phyloP scores from a whole-genome alignment of 2,888 invertebrate species.

The Linyphia triangularis region DNA sequence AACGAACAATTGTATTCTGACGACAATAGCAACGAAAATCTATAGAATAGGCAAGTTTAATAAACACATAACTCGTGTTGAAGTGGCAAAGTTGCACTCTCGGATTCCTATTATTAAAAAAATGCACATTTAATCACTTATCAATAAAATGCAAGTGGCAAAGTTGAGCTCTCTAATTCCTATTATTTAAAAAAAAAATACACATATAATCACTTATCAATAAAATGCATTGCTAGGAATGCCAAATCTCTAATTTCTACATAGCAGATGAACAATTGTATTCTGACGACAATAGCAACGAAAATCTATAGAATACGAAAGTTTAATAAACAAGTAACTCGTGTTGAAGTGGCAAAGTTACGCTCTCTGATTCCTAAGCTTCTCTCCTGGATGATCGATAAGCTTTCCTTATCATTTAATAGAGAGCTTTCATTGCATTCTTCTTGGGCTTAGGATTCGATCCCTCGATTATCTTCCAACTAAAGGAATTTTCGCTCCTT shows the following conservation, averaged over 20 bases:
- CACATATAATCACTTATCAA: too few species aligned
- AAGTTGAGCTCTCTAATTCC: too few species aligned
- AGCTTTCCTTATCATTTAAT: not conserved
- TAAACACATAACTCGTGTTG: not conserved
- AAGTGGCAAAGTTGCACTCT: not conserved
- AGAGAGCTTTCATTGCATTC: not conserved
- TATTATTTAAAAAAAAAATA: too few species aligned
- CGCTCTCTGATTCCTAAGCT: slow-evolving; percentile 3
- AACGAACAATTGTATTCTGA: too few species aligned
- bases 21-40: not conserved
- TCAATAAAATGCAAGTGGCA: too few species aligned
- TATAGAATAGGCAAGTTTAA: slow-evolving; percentile 9
- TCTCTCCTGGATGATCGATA: not conserved
- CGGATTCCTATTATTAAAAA: not conserved
- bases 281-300: too few species aligned
- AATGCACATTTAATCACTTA: too few species aligned
- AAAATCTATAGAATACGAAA: not conserved
- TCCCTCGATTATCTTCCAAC: not conserved
- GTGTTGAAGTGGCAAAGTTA: not conserved
- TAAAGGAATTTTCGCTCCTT: not conserved
- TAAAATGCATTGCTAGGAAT: too few species aligned
- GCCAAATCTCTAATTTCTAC: too few species aligned
- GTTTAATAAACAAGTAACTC: slow-evolving; percentile 14
- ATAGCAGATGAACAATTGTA: too few species aligned
- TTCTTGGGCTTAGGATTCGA: not conserved